Conservation (phyloP, 2,888 invertebrate species). For the Girardia tigrina region DNA sequence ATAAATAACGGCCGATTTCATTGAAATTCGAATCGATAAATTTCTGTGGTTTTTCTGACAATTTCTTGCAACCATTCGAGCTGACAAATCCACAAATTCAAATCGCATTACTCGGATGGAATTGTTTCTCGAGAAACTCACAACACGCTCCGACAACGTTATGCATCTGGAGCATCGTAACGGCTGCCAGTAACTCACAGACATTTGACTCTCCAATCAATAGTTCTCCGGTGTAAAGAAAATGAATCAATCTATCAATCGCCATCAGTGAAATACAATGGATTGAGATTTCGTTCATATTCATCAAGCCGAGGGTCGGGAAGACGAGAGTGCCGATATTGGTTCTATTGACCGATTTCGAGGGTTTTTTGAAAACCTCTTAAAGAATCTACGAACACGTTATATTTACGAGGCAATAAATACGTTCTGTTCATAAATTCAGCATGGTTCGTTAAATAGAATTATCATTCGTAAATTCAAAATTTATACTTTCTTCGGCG, state of each 20-base stretch:
- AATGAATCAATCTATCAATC: constrained; percentile 71
- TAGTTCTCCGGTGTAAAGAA: constrained; percentile 80
- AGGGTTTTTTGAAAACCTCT: too few relatives aligned
- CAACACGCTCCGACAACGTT: constrained; percentile 61
- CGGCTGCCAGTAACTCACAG: constrained; percentile 76
- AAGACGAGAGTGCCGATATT: too few relatives aligned
- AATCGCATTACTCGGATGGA: constrained; percentile 80
- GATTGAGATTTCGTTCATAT: constrained; percentile 68
- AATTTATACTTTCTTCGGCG: too few relatives aligned
- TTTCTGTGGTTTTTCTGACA: constrained; percentile 54
- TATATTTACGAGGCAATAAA: too few relatives aligned
- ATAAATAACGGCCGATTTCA: constrained; percentile 71
- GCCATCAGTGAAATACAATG: constrained; percentile 61
- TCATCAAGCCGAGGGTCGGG: too few relatives aligned
- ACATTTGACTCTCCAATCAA: constrained; percentile 77
- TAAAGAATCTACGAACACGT: too few relatives aligned
- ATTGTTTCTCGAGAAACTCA: constrained; percentile 73
- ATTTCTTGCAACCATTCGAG: constrained; percentile 70
- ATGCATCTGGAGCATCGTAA: constrained; percentile 75
- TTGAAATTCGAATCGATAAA: constrained; percentile 46
- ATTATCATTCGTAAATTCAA: too few relatives aligned
- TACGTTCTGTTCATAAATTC: too few relatives aligned
- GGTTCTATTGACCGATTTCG: too few relatives aligned
- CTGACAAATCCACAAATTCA: constrained; percentile 83
- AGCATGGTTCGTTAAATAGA: too few relatives aligned